Conservation (phyloP, 2,113 vertebrate genomes). For the Leptosomus discolor region DNA sequence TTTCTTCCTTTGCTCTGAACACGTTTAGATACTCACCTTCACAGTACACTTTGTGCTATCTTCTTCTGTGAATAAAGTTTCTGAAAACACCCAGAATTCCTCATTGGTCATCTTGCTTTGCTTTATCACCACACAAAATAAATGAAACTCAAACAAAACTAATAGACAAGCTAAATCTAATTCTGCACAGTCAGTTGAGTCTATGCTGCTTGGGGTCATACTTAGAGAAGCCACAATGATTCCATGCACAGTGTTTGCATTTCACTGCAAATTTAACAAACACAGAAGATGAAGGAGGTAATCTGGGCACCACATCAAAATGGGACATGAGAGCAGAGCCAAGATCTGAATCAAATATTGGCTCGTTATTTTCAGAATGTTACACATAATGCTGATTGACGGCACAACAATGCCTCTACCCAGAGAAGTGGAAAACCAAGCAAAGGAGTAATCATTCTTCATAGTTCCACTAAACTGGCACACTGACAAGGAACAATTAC, state of each 20-base stretch:
- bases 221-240: background rate
- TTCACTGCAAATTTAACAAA: conserved; percentile 19
- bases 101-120: background rate
- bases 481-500: background rate
- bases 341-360: conserved; percentile 43
- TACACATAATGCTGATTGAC: conserved; percentile 51
- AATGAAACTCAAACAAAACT: background rate
- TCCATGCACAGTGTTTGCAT: background rate
- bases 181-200: background rate
- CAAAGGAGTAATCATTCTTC: conserved; percentile 44
- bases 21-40: background rate
- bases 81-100: background rate
- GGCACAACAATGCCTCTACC: conserved; percentile 11
- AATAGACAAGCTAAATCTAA: background rate
- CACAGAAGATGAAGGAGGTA: conserved; percentile 30
- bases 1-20: background rate
- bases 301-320: conserved; percentile 43
- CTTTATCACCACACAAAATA: background rate
- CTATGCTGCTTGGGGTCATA: background rate
- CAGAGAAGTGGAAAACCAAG: conserved; percentile 38
- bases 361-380: background rate
- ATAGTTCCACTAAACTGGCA: background rate
- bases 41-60: background rate
- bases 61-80: background rate
- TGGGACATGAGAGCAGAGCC: background rate